A percentile compares a stretch with the other conserved stretches of the same genome.
phyloP scores from a whole-genome alignment of 2,888 invertebrate species.

The Hydraecia micacea region DNA sequence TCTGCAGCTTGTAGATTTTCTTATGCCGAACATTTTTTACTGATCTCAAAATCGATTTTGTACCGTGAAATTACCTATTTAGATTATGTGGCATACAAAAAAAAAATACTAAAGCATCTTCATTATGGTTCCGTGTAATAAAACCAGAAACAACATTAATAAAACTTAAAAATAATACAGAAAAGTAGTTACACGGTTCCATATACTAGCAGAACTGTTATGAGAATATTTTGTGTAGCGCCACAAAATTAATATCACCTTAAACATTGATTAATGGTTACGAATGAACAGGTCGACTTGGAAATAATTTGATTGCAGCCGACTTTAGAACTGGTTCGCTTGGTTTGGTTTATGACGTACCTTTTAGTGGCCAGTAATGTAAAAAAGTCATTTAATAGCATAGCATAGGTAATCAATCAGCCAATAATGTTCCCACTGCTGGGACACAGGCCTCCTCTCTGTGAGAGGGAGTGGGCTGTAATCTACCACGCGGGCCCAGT shows the following conservation, averaged over 20 bases:
- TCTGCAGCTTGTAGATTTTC: fast-evolving
- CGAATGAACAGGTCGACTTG: constrained; percentile 40
- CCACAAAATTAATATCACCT: constrained; percentile 60
- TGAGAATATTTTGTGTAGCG: constrained; percentile 48
- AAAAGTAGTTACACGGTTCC: constrained; percentile 28
- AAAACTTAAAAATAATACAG: constrained; percentile 39
- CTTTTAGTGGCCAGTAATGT: neutral
- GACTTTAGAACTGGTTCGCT: constrained; percentile 29
- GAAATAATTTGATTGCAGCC: constrained; percentile 47
- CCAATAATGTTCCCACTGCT: neutral
- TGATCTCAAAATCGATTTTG: neutral
- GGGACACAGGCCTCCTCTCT: neutral
- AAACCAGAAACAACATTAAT: constrained; percentile 21
- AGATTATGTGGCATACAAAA: neutral
- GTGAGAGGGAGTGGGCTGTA: too few species aligned
- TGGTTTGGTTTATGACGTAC: neutral
- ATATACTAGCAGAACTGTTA: constrained; percentile 37
- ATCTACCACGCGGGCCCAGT: neutral
- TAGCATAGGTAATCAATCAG: neutral
- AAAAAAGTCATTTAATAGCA: neutral
- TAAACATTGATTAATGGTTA: constrained; percentile 64
- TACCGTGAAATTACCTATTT: neutral
- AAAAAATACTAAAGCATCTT: neutral
- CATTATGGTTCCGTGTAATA: neutral
- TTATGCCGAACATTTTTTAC: neutral